These are phyloP conservation scores for Drosophila pegasa DNA, from an alignment of 2,888 invertebrate species.

Conservation along the genomic window DNA sequence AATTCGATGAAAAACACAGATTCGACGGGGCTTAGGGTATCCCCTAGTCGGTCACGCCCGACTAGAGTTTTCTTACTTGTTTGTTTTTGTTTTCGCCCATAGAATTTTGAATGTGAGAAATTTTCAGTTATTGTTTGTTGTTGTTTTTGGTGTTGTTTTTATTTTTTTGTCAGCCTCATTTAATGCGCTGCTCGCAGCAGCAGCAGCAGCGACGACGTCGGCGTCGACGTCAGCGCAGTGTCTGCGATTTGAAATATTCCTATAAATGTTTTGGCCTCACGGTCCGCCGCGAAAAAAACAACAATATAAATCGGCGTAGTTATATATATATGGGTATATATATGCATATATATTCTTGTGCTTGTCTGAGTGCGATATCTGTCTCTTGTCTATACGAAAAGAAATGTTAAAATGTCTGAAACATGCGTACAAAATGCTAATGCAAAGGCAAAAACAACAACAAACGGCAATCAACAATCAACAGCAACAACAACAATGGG, in stretches of 20 bases:
- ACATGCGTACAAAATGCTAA: slow-evolving; percentile 79
- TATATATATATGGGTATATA: slow-evolving; percentile 15
- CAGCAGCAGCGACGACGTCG: slow-evolving; percentile 27
- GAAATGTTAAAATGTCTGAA: slow-evolving; percentile 76
- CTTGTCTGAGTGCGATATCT: slow-evolving; percentile 58
- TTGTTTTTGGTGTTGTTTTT: slow-evolving; percentile 26
- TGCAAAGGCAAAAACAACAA: slow-evolving; percentile 53
- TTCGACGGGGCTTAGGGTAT: too few relatives aligned
- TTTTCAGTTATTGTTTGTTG: slow-evolving; percentile 32
- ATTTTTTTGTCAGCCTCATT: slow-evolving; percentile 67
- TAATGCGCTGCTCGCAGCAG: slow-evolving; percentile 55
- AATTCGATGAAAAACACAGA: too few relatives aligned
- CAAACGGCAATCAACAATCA: slow-evolving; percentile 48
- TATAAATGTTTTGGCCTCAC: slow-evolving; percentile 77
- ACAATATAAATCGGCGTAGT: slow-evolving; percentile 24
- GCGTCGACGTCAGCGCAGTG: slow-evolving; percentile 12
- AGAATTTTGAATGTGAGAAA: slow-evolving; percentile 30
- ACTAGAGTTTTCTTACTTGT: too few relatives aligned
- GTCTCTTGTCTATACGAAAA: slow-evolving; percentile 65
- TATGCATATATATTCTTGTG: slow-evolving; percentile 16
- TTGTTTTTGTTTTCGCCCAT: slow-evolving; percentile 11
- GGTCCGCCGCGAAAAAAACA: slow-evolving; percentile 55
- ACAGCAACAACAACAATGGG: slow-evolving; percentile 17
- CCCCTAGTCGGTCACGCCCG: too few relatives aligned
- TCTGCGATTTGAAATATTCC: slow-evolving; percentile 76